Conservation (phyloP, 2,888 invertebrate species). For the Thereva nobilitata region DNA sequence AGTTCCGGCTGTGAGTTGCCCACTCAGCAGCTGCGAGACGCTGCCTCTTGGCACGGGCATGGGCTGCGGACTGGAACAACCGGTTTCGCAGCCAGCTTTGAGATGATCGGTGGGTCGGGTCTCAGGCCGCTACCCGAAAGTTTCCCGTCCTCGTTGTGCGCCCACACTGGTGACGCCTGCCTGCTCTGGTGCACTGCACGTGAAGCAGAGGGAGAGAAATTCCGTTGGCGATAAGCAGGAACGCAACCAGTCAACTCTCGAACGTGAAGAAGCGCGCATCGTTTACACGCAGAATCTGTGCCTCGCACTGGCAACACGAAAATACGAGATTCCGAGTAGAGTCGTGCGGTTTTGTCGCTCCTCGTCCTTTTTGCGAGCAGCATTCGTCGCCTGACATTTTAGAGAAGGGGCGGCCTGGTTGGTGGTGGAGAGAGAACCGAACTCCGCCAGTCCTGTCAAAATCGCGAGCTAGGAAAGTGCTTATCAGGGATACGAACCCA, state of each 20-base stretch:
- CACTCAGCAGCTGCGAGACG: conserved; percentile 25
- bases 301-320: conserved; percentile 11
- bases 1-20: conserved; percentile 13
- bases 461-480: conserved; percentile 26
- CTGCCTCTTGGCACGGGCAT: conserved; percentile 7
- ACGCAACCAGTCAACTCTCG: conserved; percentile 53
- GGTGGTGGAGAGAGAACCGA: conserved; percentile 5
- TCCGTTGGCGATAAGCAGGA: conserved; percentile 11
- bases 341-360: conserved; percentile 12
- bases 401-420: conserved; percentile 6
- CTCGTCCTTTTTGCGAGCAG: conserved; percentile 6
- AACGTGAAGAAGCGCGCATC: conserved; percentile 57
- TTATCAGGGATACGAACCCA: conserved; percentile 26
- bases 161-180: not conserved
- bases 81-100: conserved; percentile 7
- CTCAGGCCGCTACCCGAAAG: not conserved
- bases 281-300: conserved; percentile 47
- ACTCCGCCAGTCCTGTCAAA: conserved; percentile 23
- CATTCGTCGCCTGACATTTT: conserved; percentile 4
- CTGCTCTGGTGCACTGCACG: conserved; percentile 14
- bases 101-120: conserved; percentile 20
- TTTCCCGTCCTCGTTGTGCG: conserved; percentile 14
- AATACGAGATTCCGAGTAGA: conserved; percentile 13
- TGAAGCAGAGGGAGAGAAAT: conserved; percentile 16
- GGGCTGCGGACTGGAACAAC: conserved; percentile 27